Evolutionary conservation across 53 echinoderm and acorn worm species (phyloP), one percentile per base, ranked within the genome.

Genomic region (Echinarachnius parma): DNA sequence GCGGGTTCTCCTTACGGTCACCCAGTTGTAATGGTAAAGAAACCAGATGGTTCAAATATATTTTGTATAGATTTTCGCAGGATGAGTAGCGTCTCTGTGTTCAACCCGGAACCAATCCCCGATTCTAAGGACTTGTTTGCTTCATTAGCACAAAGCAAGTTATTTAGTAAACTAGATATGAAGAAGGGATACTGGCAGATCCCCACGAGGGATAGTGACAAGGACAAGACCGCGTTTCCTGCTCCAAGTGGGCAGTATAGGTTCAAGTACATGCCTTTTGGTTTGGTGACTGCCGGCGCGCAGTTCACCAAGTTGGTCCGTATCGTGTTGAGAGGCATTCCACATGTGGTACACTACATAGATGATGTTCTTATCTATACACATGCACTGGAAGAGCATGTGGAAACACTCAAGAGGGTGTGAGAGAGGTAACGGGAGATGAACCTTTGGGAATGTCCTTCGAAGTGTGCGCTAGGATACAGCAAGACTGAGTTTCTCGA

Each of bases 181-280:
- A 63, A 42, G 2, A 63, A 63, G 16, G 57, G 87, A 31, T 87
- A 83, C 45, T 87, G 88, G 83, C 83, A 82, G 23, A 83, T 83
- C 21, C 83, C 67, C 16, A 79, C 83, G 71, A 34, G 77, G 23
- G 79, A 78, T 13, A 21, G 18, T 9, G 74, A 79, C 7, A 83
- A 83, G 45, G 75, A 78, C 57, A 78, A 83, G 29, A 79, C 83
- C 0, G 56, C 75, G 2, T 88, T 88, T 61, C 35, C 83, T 25
- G 83, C 83, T 2, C 79, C 74, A 27, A 42, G 35, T 0, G 83
- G 88, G 15, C 68, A 79, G 21, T 88, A 83, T 69, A 33, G 66
- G 61, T 89, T 89, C 31, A 62, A 67, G 31, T 66, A 64, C 4
- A 89, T 89, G 89, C 89, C 89, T 16, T 89, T 84, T 64, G 84